Conservation (phyloP, 1,140 invertebrate species). For the Drosophila virilis region DNA sequence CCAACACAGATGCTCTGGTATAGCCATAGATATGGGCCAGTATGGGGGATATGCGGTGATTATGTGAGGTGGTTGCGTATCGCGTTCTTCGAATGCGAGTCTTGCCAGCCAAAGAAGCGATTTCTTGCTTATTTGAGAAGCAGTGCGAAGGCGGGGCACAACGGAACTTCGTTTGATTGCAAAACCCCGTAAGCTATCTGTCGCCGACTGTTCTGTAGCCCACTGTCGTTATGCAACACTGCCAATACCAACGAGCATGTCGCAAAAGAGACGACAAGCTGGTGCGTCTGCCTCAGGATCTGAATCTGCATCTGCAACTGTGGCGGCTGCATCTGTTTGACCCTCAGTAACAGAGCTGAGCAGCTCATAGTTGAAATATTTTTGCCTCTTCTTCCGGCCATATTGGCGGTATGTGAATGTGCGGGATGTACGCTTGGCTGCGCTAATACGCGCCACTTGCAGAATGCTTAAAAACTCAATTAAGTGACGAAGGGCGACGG, state of each 20-base stretch:
- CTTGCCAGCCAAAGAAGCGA: slow-evolving; percentile 38
- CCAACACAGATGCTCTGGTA: slow-evolving; percentile 34
- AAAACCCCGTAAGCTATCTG: slow-evolving; percentile 26
- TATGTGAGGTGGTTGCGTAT: slow-evolving; percentile 9
- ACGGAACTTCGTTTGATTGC: slow-evolving; percentile 56
- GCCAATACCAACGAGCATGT: slow-evolving; percentile 32
- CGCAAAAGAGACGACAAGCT: slow-evolving; percentile 6
- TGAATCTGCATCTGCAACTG: not conserved
- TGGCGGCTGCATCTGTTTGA: not conserved
- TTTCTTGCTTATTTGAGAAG: slow-evolving; percentile 42
- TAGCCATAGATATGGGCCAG: slow-evolving; percentile 4
- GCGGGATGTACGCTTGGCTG: slow-evolving; percentile 51
- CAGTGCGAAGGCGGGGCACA: not conserved
- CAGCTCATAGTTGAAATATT: slow-evolving; percentile 42
- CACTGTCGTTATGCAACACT: slow-evolving; percentile 43
- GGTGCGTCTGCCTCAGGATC: not conserved
- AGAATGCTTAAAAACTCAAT: slow-evolving; percentile 62
- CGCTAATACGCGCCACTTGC: slow-evolving; percentile 44
- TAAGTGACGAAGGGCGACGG: slow-evolving; percentile 53
- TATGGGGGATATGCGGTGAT: slow-evolving; percentile 29
- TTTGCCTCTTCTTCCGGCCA: slow-evolving; percentile 23
- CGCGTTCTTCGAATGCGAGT: not conserved
- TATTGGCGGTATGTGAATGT: slow-evolving; percentile 26
- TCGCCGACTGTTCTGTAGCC: slow-evolving; percentile 1
- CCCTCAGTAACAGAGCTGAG: slow-evolving; percentile 3